Conservation (phyloP, 2,888 invertebrate species). For the Boloria selene region DNA sequence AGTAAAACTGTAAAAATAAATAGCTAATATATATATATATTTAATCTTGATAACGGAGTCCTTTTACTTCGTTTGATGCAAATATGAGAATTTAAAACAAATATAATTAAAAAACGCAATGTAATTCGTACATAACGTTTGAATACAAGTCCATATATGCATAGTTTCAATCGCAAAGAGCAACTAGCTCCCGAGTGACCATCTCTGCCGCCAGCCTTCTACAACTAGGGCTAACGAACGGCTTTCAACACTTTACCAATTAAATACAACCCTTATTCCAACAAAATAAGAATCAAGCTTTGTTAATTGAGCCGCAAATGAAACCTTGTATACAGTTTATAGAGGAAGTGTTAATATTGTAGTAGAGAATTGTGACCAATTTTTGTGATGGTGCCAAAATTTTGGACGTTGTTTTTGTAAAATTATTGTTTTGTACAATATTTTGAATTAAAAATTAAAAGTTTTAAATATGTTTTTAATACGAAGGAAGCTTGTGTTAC, state of each 20-base stretch:
- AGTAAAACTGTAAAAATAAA: too few species aligned
- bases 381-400: conserved; percentile 24
- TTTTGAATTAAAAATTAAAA: background rate
- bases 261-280: background rate
- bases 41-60: too few species aligned
- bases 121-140: background rate
- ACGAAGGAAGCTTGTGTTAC: too few species aligned
- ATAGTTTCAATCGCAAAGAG: conserved; percentile 31
- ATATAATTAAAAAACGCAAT: conserved; percentile 3
- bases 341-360: conserved; percentile 24
- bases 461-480: too few species aligned
- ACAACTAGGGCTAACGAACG: conserved; percentile 18
- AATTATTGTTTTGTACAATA: conserved; percentile 10
- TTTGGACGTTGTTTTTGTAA: conserved; percentile 2
- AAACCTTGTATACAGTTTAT: conserved; percentile 17
- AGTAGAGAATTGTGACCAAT: conserved; percentile 22
- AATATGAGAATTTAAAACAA: too few species aligned
- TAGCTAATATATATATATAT: too few species aligned
- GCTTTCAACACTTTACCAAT: background rate
- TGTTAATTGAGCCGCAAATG: background rate
- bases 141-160: conserved; percentile 12
- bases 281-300: background rate
- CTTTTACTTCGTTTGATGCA: too few species aligned
- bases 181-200: conserved; percentile 32
- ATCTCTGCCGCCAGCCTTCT: conserved; percentile 33